Evolutionary conservation across 2,888 invertebrate species (phyloP), one percentile per base, ranked within the genome.

Genomic region (Cephus pygmeus): DNA sequence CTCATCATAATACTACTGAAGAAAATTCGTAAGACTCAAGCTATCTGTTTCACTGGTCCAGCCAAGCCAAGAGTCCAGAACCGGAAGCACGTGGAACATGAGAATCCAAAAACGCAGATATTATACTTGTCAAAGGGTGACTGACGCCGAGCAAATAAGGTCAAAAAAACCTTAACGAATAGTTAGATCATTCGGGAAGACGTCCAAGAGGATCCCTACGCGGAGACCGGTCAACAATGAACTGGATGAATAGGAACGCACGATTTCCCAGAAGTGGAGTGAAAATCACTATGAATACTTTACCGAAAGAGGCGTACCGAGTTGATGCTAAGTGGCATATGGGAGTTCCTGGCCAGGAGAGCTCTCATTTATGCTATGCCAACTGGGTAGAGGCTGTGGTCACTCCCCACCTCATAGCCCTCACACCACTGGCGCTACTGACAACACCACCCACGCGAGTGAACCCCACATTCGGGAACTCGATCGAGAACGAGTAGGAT

Each of bases 361-460:
- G 87, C 88, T 88, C 89, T 88, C 87, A 88, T 90, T 90, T 90
- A 90, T 90, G 87, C 88, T 88, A 83, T 85, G 78, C 85, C 84
- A 79, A 85, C 83, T 84, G 85, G 85, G 82, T 56, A 56, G 56
- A 23, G 56, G 56, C 56, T 15, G 56, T 56, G 56, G 56, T 56
- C 15, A 56, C 56, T 56, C 56, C 56, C 56, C 56, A 56, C 56
- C 56, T 56, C 56, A 56, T 56, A 23, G 56, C 56, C 23, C 23
- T 56, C 56, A 23, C 23, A 56, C 56, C 56, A 56, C 56, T 56
- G 56, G 56, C 76, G 35, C 36, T 34, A 73, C 73, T 69, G 34
- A 75, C 76, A 79, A 73, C 31, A 34, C 76, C 78, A 36, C 77
- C 75, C 36, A 73, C 74, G 69, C 76, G 4, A 78, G 73, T 74